These are phyloP conservation scores for Mola mola DNA, from an alignment of 2,113 vertebrate species.

Conservation along the genomic window DNA sequence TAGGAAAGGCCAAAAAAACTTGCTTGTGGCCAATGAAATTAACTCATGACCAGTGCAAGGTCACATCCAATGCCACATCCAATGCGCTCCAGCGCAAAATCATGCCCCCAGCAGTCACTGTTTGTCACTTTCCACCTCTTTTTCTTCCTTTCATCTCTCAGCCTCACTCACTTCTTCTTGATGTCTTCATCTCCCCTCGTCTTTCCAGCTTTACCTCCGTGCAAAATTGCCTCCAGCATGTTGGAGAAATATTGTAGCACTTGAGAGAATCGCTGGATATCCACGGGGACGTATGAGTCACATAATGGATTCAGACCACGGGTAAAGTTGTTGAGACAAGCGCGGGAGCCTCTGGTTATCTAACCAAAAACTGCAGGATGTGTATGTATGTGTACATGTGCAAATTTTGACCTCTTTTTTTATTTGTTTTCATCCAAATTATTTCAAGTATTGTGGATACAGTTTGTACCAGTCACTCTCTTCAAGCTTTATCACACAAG, in stretches of 20 bases:
- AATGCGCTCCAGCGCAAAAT: slow-evolving; percentile 38
- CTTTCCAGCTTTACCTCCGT: slow-evolving; percentile 21
- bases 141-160: slow-evolving; percentile 23
- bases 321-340: slow-evolving; percentile 39
- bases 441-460: background rate
- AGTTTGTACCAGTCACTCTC: background rate
- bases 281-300: slow-evolving; percentile 30
- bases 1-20: background rate
- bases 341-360: slow-evolving; percentile 16
- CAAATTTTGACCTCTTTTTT: background rate
- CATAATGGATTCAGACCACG: slow-evolving; percentile 41
- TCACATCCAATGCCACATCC: slow-evolving; percentile 43
- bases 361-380: background rate
- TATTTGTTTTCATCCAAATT: slow-evolving; percentile 1
- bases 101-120: slow-evolving; percentile 28
- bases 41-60: slow-evolving; percentile 41
- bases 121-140: slow-evolving; percentile 1
- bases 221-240: slow-evolving; percentile 31
- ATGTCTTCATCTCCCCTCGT: slow-evolving; percentile 36
- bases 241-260: slow-evolving; percentile 35
- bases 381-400: background rate
- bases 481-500: too few relatives aligned
- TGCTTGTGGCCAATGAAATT: slow-evolving; percentile 33
- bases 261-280: slow-evolving; percentile 31
- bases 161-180: slow-evolving; percentile 40